Conservation (phyloP, 2,113 vertebrate genomes). For the Cynopterus brachyotis region DNA sequence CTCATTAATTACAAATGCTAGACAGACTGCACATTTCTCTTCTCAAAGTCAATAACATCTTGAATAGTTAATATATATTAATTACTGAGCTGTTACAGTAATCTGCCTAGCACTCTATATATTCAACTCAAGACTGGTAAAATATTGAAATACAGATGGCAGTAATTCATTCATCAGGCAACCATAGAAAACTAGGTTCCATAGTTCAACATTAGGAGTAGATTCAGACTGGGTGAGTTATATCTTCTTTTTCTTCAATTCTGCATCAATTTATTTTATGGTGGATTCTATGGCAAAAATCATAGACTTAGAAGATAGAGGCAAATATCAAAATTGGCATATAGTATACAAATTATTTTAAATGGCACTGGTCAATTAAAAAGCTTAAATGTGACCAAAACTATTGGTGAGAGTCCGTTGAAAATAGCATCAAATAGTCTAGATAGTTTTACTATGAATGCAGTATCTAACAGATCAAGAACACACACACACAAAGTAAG, state of each 20-base stretch:
- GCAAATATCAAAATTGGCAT: not conserved
- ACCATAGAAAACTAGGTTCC: not conserved
- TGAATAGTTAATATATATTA: not conserved
- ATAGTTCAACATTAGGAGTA: not conserved
- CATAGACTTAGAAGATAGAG: not conserved
- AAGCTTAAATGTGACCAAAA: not conserved
- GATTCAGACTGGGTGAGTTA: not conserved
- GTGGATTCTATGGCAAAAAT: not conserved
- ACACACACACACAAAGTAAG: not conserved
- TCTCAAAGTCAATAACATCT: not conserved
- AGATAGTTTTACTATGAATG: not conserved
- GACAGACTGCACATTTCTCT: not conserved
- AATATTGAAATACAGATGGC: not conserved
- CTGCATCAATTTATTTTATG: not conserved
- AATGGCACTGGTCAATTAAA: not conserved
- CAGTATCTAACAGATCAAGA: not conserved
- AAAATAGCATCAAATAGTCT: constrained; percentile 4
- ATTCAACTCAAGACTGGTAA: not conserved
- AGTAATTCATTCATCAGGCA: not conserved
- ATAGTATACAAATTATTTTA: not conserved
- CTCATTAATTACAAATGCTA: not conserved
- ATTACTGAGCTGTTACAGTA: not conserved
- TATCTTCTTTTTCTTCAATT: not conserved
- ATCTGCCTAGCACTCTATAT: not conserved
- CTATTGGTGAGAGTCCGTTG: not conserved